Percentiles rank a stretch among this genome's conserved stretches.
Conservation (phyloP, 1,140 invertebrate species). For the Pemphigus obesinymphae region DNA sequence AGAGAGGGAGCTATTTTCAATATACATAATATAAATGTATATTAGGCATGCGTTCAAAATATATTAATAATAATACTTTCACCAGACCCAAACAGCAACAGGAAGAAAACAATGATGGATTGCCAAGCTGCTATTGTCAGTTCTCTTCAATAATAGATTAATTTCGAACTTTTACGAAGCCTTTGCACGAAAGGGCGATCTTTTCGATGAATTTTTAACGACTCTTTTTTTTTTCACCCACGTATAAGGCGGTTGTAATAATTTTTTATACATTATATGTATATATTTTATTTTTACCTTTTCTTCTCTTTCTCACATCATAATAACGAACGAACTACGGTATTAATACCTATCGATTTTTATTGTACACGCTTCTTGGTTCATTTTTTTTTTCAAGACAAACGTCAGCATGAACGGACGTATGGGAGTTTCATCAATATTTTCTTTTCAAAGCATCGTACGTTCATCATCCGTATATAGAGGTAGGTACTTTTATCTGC, state of each 20-base stretch:
- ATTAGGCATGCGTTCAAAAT: background rate
- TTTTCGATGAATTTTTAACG: slow-evolving; percentile 27
- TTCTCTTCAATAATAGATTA: slow-evolving; percentile 31
- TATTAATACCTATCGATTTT: slow-evolving; percentile 33
- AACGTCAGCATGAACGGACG: background rate
- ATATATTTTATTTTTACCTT: background rate
- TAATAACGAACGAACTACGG: background rate
- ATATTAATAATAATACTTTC: slow-evolving; percentile 21
- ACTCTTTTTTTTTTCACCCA: background rate
- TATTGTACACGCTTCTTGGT: background rate
- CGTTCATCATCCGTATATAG: background rate
- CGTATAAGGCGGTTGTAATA: background rate
- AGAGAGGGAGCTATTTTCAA: no score
- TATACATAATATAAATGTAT: background rate
- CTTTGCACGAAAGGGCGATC: background rate
- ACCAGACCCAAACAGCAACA: slow-evolving; percentile 1
- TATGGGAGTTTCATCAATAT: slow-evolving; percentile 26
- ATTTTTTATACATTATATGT: background rate
- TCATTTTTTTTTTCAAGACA: background rate
- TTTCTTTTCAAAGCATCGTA: background rate
- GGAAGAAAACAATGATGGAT: slow-evolving; percentile 32
- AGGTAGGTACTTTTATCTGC: background rate
- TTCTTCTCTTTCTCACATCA: background rate
- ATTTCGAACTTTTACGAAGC: background rate
- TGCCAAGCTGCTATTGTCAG: slow-evolving; percentile 29